Evolutionary conservation across 1,140 invertebrate species (phyloP).

Genomic region (Bradysia coprophila): DNA sequence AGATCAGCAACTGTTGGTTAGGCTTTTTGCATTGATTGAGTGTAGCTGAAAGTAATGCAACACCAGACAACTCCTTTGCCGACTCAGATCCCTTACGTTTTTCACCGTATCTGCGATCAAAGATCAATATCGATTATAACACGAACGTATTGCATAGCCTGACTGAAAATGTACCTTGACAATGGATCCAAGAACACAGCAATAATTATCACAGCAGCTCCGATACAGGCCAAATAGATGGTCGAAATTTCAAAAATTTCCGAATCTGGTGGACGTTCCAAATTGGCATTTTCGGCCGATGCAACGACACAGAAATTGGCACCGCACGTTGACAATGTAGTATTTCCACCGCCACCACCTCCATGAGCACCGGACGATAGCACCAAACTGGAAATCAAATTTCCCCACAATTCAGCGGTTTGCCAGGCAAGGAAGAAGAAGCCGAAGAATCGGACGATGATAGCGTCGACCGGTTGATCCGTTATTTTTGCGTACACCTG

Average conservation of each 20-base stretch:
- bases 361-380: conserved; percentile 56
- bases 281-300: conserved; percentile 40
- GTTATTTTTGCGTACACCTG: conserved; percentile 75
- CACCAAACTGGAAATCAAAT: conserved; percentile 85
- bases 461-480: conserved; percentile 69
- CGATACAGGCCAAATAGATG: conserved; percentile 74
- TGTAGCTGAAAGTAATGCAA: conserved; percentile 73
- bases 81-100: conserved; percentile 50
- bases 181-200: conserved; percentile 77
- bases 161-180: conserved; percentile 59
- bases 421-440: conserved; percentile 98
- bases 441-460: conserved; percentile 90
- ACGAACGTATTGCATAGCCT: too few species aligned
- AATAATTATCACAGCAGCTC: conserved; percentile 70
- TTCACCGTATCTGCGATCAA: conserved; percentile 59
- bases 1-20: conserved; percentile 81
- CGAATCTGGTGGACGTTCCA: conserved; percentile 55
- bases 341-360: conserved; percentile 26
- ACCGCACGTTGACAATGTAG: conserved; percentile 47
- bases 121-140: too few species aligned
- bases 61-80: conserved; percentile 46
- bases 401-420: conserved; percentile 86
- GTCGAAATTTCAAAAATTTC: conserved; percentile 75
- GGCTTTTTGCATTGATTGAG: conserved; percentile 76
- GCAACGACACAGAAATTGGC: conserved; percentile 64